These are phyloP conservation scores for Petrocephalus sullivani DNA, from an alignment of 2,797 vertebrate species.

Conservation along the genomic window DNA sequence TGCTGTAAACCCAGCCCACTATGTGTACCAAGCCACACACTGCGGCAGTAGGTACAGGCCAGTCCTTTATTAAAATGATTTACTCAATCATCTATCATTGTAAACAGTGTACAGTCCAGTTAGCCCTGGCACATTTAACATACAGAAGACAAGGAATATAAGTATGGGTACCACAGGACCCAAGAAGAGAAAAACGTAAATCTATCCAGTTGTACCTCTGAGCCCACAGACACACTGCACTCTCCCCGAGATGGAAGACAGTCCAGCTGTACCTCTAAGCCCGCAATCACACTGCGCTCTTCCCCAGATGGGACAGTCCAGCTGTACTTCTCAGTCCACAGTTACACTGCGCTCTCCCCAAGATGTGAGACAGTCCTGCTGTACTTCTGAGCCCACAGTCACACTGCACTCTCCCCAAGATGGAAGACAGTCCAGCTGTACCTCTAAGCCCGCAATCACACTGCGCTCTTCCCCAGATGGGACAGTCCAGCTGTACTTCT, in stretches of 20 bases:
- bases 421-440: not conserved
- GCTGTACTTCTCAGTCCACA: not conserved
- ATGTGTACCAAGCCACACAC: not conserved
- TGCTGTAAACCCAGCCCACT: not conserved
- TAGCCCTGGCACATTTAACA: not conserved
- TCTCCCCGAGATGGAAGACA: not conserved
- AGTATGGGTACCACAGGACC: not conserved
- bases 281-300: not conserved
- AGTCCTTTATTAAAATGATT: not conserved
- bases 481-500: no score
- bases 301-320: not conserved
- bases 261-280: not conserved
- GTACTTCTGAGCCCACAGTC: not conserved
- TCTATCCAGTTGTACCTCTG: not conserved
- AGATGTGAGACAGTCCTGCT: not conserved
- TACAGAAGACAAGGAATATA: not conserved
- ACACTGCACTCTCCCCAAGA: not conserved
- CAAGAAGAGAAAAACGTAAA: not conserved
- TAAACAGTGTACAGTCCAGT: not conserved
- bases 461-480: no score
- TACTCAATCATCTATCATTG: not conserved
- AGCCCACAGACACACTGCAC: no score
- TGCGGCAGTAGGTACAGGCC: not conserved
- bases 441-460: not conserved
- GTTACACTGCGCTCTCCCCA: not conserved